A percentile compares a stretch with the other conserved stretches of the same genome.
Conservation (phyloP, 2,797 vertebrate genomes). For the Neoniphon sammara region DNA sequence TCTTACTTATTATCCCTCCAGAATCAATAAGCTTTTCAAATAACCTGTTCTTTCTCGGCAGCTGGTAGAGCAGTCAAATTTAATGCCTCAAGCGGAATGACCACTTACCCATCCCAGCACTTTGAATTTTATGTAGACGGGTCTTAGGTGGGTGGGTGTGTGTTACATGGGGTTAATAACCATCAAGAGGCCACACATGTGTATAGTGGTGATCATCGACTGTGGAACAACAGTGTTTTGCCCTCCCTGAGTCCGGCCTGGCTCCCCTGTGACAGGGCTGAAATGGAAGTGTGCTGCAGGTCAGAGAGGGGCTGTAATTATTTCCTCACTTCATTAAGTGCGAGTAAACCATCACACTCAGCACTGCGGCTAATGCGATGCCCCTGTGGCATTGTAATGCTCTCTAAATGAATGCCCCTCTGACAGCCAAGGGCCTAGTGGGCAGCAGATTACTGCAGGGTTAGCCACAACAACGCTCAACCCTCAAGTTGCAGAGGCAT, state of each 20-base stretch:
- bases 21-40: conserved; percentile 40
- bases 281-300: conserved; percentile 83
- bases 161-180: conserved; percentile 75
- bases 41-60: conserved; percentile 42
- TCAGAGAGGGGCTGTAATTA: conserved; percentile 86
- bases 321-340: conserved; percentile 88
- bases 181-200: conserved; percentile 68
- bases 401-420: conserved; percentile 83
- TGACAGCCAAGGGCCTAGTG: conserved; percentile 79
- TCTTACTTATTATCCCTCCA: conserved; percentile 25
- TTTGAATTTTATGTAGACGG: conserved; percentile 63
- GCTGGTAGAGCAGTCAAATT: conserved; percentile 56
- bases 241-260: conserved; percentile 63
- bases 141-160: conserved; percentile 58
- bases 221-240: conserved; percentile 73
- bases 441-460: conserved; percentile 81
- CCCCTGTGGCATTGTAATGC: conserved; percentile 84
- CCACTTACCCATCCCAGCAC: conserved; percentile 54
- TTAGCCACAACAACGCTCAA: conserved; percentile 75
- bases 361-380: conserved; percentile 82
- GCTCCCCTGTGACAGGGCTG: conserved; percentile 74
- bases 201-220: conserved; percentile 74
- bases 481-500: conserved; percentile 67
- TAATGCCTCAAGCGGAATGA: conserved; percentile 57
- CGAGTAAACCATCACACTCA: conserved; percentile 84